Conservation (phyloP, 2,113 vertebrate species). For the Rynchops niger region DNA sequence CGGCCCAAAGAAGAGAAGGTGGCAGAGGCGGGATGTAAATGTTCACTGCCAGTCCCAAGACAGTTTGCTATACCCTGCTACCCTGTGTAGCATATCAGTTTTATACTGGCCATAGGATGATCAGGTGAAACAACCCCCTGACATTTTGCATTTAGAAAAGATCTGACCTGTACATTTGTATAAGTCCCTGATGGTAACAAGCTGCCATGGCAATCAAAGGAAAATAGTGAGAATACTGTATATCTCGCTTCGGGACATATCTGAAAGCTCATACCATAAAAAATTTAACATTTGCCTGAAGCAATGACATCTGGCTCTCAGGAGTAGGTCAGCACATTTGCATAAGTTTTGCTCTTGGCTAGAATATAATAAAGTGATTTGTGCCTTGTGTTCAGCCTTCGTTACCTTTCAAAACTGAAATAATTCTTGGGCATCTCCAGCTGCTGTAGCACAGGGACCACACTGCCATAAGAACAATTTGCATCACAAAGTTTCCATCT, state of each 20-base stretch:
- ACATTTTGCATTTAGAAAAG: neutral
- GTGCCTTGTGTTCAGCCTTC: constrained; percentile 13
- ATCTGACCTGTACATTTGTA: neutral
- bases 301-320: constrained; percentile 60
- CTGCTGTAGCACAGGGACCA: neutral
- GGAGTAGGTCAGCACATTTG: constrained; percentile 62
- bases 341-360: constrained; percentile 55
- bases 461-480: neutral
- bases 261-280: constrained; percentile 49
- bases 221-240: neutral
- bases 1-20: neutral
- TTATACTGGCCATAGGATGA: neutral
- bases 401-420: constrained; percentile 9
- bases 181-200: constrained; percentile 23
- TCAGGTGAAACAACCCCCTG: neutral
- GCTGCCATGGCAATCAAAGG: constrained; percentile 27
- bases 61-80: neutral
- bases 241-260: constrained; percentile 33
- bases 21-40: neutral
- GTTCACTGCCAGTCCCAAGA: neutral
- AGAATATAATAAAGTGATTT: constrained; percentile 45
- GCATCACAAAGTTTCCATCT: constrained; percentile 16
- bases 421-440: constrained; percentile 15
- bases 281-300: constrained; percentile 53
- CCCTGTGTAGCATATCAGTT: neutral